Percentiles rank a stretch among this genome's conserved stretches.
phyloP scores from a whole-genome alignment of 2,113 vertebrate species.

The Sinocyclocheilus grahami region DNA sequence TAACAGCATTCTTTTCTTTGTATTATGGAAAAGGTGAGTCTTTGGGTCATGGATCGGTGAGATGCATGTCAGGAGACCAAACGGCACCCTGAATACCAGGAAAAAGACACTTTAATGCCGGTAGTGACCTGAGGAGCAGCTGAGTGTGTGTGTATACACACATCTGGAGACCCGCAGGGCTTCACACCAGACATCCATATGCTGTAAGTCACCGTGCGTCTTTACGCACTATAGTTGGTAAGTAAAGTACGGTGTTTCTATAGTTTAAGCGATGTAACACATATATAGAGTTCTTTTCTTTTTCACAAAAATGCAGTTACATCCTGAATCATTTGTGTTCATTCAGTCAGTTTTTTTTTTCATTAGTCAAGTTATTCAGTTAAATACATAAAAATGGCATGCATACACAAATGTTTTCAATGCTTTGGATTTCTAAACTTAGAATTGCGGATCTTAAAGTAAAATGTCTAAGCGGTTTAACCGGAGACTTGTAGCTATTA shows the following conservation, averaged over 20 bases:
- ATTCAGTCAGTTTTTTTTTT: not conserved
- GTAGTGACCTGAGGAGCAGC: slow-evolving; percentile 79
- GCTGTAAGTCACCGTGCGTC: slow-evolving; percentile 53
- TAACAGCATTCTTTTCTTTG: slow-evolving; percentile 8
- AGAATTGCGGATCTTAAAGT: not conserved
- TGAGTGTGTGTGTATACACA: slow-evolving; percentile 72
- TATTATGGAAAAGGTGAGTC: not conserved
- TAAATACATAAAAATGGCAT: not conserved
- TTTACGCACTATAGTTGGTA: slow-evolving; percentile 58
- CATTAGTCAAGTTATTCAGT: not conserved
- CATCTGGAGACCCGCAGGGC: slow-evolving; percentile 78
- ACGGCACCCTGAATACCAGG: slow-evolving; percentile 17
- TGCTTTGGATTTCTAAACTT: not conserved
- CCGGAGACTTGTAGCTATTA: not conserved
- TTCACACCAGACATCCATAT: slow-evolving; percentile 25
- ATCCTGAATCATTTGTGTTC: not conserved
- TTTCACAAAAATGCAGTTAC: not conserved
- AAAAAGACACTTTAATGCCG: slow-evolving; percentile 46
- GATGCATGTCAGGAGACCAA: slow-evolving; percentile 12
- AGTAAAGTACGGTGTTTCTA: not conserved
- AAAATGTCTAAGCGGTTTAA: not conserved
- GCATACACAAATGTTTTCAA: not conserved
- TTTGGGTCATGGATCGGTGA: not conserved
- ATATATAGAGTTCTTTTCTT: not conserved
- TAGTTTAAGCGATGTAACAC: not conserved